These are phyloP conservation scores for Bubalus kerabau DNA, from an alignment of 2,113 vertebrate genomes.

Conservation along the genomic window DNA sequence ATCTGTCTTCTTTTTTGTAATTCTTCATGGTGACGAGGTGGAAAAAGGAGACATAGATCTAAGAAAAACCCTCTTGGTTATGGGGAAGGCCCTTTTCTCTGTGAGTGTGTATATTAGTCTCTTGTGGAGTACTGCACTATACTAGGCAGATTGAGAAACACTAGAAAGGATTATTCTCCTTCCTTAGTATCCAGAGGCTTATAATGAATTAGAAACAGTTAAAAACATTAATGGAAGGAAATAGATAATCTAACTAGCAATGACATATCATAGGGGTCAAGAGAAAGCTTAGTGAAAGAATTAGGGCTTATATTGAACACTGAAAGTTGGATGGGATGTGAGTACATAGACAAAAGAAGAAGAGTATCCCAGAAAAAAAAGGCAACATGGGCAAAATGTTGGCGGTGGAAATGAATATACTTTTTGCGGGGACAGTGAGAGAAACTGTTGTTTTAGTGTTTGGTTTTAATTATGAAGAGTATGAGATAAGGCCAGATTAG, in stretches of 20 bases:
- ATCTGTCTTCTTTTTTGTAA: neutral
- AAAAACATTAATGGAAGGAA: neutral
- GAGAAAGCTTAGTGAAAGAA: constrained; percentile 16
- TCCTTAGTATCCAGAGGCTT: constrained; percentile 3
- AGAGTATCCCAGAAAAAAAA: neutral
- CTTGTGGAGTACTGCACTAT: neutral
- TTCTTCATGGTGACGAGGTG: neutral
- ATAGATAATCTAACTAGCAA: neutral
- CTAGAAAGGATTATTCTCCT: neutral
- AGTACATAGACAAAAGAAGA: neutral
- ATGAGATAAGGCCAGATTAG: neutral
- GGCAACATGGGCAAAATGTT: neutral
- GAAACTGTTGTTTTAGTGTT: neutral
- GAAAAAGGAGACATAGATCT: neutral
- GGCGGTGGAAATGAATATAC: neutral
- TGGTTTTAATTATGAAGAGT: neutral
- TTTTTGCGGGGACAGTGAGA: neutral
- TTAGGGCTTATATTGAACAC: neutral
- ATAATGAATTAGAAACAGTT: neutral
- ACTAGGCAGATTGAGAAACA: neutral
- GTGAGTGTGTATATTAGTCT: neutral
- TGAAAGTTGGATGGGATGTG: neutral
- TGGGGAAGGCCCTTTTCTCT: neutral
- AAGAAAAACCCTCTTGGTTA: neutral
- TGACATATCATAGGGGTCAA: neutral